Conservation (phyloP, 2,888 invertebrate genomes). For the Cephus rjabovi region DNA sequence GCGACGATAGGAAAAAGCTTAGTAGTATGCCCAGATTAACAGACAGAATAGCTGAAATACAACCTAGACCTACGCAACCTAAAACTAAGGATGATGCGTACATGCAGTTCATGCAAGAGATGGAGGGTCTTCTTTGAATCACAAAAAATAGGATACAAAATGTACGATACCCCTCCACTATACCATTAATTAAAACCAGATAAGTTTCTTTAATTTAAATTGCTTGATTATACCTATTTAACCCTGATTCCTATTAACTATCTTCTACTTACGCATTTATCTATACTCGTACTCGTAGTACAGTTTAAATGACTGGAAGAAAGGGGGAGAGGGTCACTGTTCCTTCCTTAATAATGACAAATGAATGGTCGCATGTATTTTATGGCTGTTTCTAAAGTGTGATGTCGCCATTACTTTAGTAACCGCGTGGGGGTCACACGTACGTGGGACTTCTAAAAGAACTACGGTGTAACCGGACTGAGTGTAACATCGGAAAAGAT, state of each 20-base stretch:
- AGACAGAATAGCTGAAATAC: conserved; percentile 67
- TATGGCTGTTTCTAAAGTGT: background rate
- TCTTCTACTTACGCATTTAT: background rate
- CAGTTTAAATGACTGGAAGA: background rate
- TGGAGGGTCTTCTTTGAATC: conserved; percentile 88
- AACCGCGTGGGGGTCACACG: background rate
- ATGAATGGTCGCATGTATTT: background rate
- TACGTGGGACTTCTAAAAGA: background rate
- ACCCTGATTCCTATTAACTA: background rate
- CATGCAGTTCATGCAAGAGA: conserved; percentile 98
- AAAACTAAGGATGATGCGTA: conserved; percentile 97
- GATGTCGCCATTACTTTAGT: background rate
- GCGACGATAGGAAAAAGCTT: conserved; percentile 80
- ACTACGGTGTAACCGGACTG: background rate
- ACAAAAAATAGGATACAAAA: background rate
- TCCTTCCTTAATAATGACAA: background rate
- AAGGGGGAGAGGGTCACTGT: background rate
- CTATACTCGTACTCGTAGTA: background rate
- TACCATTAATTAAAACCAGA: background rate
- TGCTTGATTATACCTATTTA: background rate
- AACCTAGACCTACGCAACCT: conserved; percentile 68
- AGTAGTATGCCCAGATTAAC: conserved; percentile 58
- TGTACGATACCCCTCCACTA: background rate
- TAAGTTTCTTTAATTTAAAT: background rate
- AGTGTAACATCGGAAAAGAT: background rate